Evolutionary conservation across 1,140 invertebrate species (phyloP).

Genomic region (Nasonia vitripennis): DNA sequence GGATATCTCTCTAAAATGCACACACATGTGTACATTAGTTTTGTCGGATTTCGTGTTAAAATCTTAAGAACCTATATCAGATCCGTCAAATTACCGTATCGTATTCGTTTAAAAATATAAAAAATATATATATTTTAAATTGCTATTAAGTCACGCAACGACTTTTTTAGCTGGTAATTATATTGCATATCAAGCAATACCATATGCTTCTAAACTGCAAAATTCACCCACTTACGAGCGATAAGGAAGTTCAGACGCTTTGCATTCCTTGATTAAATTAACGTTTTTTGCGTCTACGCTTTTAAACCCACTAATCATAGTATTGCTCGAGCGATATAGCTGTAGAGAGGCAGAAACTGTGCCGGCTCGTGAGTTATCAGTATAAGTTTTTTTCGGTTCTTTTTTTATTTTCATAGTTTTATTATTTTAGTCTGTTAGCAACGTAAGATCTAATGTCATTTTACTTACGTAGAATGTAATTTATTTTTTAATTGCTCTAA

Average conservation of each 20-base stretch:
- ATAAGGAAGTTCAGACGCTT: conserved; percentile 10
- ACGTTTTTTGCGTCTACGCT: conserved; percentile 46
- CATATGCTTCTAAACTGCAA: conserved; percentile 34
- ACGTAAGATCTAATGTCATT: conserved; percentile 44
- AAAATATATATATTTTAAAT: conserved; percentile 44
- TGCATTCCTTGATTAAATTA: conserved; percentile 45
- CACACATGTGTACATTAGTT: conserved; percentile 45
- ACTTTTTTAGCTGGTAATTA: conserved; percentile 27
- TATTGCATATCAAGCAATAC: conserved; percentile 40
- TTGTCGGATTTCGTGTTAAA: conserved; percentile 9
- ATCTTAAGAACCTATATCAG: not conserved
- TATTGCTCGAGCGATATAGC: conserved; percentile 18
- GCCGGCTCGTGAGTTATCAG: conserved; percentile 42
- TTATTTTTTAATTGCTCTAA: conserved; percentile 59
- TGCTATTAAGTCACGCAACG: conserved; percentile 25
- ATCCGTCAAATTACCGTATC: conserved; percentile 32
- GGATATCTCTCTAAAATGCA: conserved; percentile 43
- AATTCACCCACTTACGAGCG: conserved; percentile 2
- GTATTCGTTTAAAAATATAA: conserved; percentile 48
- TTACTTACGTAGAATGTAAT: conserved; percentile 52
- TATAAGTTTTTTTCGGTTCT: conserved; percentile 37
- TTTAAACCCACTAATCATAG: conserved; percentile 45
- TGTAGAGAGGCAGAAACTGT: conserved; percentile 45
- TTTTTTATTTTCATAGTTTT: conserved; percentile 50
- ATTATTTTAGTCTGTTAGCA: conserved; percentile 47